Evolutionary conservation across 1,140 invertebrate species (phyloP), one percentile per base, ranked within the genome.

Genomic region (Leptinotarsa defecta): DNA sequence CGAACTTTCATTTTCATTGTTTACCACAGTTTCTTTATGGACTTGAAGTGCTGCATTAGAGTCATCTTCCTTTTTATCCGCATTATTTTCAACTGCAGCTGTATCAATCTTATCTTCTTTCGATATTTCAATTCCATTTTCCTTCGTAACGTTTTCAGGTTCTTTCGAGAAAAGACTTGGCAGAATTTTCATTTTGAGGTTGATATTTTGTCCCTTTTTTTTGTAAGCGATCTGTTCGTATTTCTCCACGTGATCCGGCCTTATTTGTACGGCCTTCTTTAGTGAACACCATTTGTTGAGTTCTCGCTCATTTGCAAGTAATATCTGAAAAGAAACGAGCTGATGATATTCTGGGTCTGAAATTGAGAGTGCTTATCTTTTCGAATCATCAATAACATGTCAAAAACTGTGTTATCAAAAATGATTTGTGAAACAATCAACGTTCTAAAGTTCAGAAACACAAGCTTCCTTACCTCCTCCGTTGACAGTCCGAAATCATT

Each of bases 201-300:
- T 84, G 49, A 91, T 84, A 86, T 96, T 94, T 64, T 88, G 87
- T 0, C 91, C 90, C 86, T 95, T 96, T 73, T 91, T 89, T 74
- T 90, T 85, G 84, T 93, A 98, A 1, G 90, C 89, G 75, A 91
- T 90, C 43, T 93, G 88, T 78, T 98, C 96, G 74, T 92, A 92
- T 76, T 89, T 88, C 87, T 99, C 97, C 48, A 93, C 90, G 71
- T 94, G 87, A 13, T 94, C 91, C 0, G 92, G 89, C 64, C 94
- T 89, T 79, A 94, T 91, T 83, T 94, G 92, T n/a, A 92, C 89
- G 13, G 95, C 92, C 87, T 95, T 97, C 86, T 96, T 98, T 3
- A 99, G 85, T 1, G 96, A 95, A 82, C 92, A 95, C 98, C 98
- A 99, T 78, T 91, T 91, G 83, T 99, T 99, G 4, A 99, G 87